These are phyloP conservation scores for Mythimna pallens DNA, from an alignment of 2,888 invertebrate genomes.

Conservation along the genomic window DNA sequence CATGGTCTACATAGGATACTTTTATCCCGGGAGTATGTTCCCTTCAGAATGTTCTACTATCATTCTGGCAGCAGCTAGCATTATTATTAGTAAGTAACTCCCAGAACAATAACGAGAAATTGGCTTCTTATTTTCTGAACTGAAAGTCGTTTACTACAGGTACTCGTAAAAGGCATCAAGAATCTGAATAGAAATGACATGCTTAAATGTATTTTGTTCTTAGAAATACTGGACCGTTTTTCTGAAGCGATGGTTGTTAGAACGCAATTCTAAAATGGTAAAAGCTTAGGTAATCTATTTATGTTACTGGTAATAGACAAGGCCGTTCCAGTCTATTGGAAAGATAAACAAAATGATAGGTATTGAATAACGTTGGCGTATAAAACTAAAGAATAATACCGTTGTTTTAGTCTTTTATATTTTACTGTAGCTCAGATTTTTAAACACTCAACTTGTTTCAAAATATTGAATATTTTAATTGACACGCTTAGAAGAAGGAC, in stretches of 20 bases:
- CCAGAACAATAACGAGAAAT: background rate
- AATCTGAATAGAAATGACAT: background rate
- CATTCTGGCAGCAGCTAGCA: too few relatives aligned
- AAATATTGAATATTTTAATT: too few relatives aligned
- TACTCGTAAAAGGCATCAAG: background rate
- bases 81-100: background rate
- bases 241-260: constrained; percentile 1
- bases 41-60: too few relatives aligned
- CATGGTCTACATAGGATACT: too few relatives aligned
- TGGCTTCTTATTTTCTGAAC: background rate
- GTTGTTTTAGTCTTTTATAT: constrained; percentile 9
- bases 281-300: constrained; percentile 12
- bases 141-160: background rate
- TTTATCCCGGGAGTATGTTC: too few relatives aligned
- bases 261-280: constrained; percentile 22
- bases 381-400: constrained; percentile 1
- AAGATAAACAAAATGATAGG: constrained; percentile 23
- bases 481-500: too few relatives aligned
- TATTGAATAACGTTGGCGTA: constrained; percentile 7
- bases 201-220: constrained; percentile 8
- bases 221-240: constrained; percentile 10
- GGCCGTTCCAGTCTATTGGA: constrained; percentile 17
- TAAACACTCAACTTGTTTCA: too few relatives aligned
- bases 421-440: background rate
- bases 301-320: constrained; percentile 2